Evolutionary conservation across 2,113 vertebrate genomes (phyloP).

Genomic region (Myotis brandtii): DNA sequence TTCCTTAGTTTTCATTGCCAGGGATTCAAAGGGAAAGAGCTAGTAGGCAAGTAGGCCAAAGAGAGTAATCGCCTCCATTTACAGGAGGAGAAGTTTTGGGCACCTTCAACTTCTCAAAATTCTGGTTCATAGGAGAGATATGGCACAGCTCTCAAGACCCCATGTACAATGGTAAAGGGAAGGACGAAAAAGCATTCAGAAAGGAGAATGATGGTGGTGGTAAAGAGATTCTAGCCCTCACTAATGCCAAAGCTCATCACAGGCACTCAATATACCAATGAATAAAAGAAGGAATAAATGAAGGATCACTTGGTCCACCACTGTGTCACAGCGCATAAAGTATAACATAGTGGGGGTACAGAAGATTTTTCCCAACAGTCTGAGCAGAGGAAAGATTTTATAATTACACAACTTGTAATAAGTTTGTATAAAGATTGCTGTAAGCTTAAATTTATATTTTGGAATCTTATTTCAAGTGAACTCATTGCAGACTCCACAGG

Average conservation of each 20-base stretch:
- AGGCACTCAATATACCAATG: background rate
- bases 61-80: no score
- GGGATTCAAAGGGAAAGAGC: background rate
- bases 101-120: background rate
- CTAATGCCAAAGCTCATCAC: no score
- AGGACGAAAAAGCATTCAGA: background rate
- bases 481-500: background rate
- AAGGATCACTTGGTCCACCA: no score
- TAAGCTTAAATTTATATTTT: background rate
- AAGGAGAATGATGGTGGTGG: background rate
- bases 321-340: background rate
- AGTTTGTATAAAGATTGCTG: background rate
- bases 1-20: background rate
- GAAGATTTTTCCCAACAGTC: background rate
- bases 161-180: background rate
- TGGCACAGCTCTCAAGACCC: no score
- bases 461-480: background rate
- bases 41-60: background rate
- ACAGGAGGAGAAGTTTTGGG: background rate
- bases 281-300: background rate
- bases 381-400: background rate
- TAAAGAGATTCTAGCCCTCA: background rate
- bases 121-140: no score
- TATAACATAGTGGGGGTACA: background rate
- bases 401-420: background rate